These are phyloP conservation scores for Drosophila truncata DNA, from an alignment of 1,140 invertebrate genomes.

Conservation along the genomic window DNA sequence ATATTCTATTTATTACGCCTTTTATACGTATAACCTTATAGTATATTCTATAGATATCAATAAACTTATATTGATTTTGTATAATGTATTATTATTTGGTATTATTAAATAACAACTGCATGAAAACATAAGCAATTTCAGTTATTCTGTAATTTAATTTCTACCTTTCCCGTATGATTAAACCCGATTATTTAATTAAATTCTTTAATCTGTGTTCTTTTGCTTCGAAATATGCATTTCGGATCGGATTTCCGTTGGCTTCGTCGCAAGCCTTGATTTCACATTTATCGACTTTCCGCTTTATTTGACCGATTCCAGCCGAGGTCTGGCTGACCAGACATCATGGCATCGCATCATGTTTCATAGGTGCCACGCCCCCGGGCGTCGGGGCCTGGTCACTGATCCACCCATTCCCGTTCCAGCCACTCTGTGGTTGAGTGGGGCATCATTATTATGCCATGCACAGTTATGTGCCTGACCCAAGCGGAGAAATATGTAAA, in stretches of 20 bases:
- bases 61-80: too few relatives aligned
- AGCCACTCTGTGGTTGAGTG: constrained; percentile 38
- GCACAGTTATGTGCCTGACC: constrained; percentile 81
- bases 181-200: constrained; percentile 3
- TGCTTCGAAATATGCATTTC: constrained; percentile 47
- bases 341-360: constrained; percentile 43
- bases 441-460: constrained; percentile 81
- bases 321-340: constrained; percentile 41
- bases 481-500: constrained; percentile 69
- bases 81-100: too few relatives aligned
- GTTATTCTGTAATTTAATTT: neutral
- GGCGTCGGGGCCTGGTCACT: neutral
- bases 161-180: neutral
- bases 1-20: too few relatives aligned
- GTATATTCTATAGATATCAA: too few relatives aligned
- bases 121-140: too few relatives aligned
- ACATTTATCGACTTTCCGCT: constrained; percentile 51
- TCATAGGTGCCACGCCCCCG: constrained; percentile 45
- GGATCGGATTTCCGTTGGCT: constrained; percentile 65
- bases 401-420: neutral
- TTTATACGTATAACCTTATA: too few relatives aligned
- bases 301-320: constrained; percentile 49
- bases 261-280: constrained; percentile 54
- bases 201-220: constrained; percentile 8
- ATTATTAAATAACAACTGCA: too few relatives aligned